Base-by-base conservation (phyloP, 2,888 invertebrate genomes). In the Sinohyriopsis cumingii region DNA sequence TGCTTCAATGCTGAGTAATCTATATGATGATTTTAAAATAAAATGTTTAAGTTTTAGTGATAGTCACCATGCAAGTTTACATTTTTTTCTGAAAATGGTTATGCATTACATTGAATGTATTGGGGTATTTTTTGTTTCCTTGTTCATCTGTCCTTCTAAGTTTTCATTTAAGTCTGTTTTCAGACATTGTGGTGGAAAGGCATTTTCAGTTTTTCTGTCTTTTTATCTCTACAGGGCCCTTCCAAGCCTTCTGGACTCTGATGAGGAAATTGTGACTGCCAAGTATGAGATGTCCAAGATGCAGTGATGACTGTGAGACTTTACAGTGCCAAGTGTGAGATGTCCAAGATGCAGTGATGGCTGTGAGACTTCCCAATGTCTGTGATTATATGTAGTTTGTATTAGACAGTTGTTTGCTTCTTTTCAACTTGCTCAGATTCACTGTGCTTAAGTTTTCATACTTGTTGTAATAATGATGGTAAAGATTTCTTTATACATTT, bases 251-350 rank as follows among this genome's bases (percentile, higher is more conserved):
- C 73, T 89, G 66, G 89, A 89, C 68, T 89, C 89, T 20, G 89
- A 90, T 77, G 90, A 90, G 71, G 90, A 90, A 75, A 82, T 89
- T 28, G 86, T 88, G 86, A 89, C 87, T 33, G 87, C 89, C 5
- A 87, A 86, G 74, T 88, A 87, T 83, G 90, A 90, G 74, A 86
- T 89, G 76, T 88, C 88, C 60, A 90, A 90, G 76, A 89, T 90
- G 89, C 89, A 89, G 75, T 90, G 71, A 73, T 60, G 19, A 89
- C 89, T 77, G 89, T 89, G 71, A 89, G 89, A 75, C 81, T 89
- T 28, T 86, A 88, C 86, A 89, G 86, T 33, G 87, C 89, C 5
- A 87, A 86, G 75, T 88, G 86, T 83, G 90, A 90, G 74, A 86
- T 89, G 76, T 88, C 87, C 59, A 90, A 90, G 76, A 89, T 90